These are phyloP conservation scores for Rhagologus leucostigma DNA, from an alignment of 2,113 vertebrate genomes.

Conservation along the genomic window DNA sequence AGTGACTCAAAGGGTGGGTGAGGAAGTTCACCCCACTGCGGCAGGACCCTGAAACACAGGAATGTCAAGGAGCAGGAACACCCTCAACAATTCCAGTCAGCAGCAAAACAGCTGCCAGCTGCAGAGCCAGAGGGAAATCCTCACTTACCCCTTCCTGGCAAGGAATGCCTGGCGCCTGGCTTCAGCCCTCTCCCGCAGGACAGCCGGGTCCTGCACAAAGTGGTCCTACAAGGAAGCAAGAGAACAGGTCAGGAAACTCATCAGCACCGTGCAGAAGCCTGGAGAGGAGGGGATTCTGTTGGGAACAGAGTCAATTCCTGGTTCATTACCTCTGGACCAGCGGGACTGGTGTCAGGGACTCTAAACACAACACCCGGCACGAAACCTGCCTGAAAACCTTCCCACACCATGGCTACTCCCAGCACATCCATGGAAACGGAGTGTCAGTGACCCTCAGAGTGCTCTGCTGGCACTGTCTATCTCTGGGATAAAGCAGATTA, in stretches of 20 bases:
- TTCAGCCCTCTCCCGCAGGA: slow-evolving; percentile 88
- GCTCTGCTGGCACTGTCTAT: neutral
- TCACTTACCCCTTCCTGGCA: slow-evolving; percentile 83
- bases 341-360: neutral
- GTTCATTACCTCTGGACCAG: neutral
- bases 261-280: neutral
- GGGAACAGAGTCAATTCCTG: neutral
- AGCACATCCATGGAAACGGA: neutral
- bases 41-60: neutral
- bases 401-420: neutral
- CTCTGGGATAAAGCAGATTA: neutral
- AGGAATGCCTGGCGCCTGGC: slow-evolving; percentile 82
- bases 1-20: neutral
- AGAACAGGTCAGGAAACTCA: neutral
- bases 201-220: slow-evolving; percentile 90
- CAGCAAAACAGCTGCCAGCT: neutral
- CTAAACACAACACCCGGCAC: neutral
- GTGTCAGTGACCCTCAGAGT: neutral
- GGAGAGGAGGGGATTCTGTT: neutral
- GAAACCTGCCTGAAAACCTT: neutral
- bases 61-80: neutral
- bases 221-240: slow-evolving; percentile 73
- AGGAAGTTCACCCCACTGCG: neutral
- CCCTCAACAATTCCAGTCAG: neutral
- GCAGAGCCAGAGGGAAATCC: neutral